Evolutionary conservation across 2,888 invertebrate species (phyloP), one percentile per base, ranked within the genome.

Genomic region (Aphodius granarius): DNA sequence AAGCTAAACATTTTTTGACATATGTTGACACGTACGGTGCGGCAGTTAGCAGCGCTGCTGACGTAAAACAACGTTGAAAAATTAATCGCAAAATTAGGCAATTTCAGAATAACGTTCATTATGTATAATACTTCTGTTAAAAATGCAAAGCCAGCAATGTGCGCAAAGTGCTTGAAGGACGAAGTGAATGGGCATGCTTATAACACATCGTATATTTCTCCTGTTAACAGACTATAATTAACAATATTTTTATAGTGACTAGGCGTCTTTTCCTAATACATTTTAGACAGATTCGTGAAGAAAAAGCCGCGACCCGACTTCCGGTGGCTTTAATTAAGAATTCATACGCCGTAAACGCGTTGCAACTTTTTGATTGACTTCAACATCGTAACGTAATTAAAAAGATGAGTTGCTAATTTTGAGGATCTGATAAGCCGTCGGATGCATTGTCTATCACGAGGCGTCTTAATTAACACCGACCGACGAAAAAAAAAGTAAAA

Each of bases 401-500:
- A 72, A 74, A 21, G 64, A 74, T 76, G 76, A 76, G 74, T 68
- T 76, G 76, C 74, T 74, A 68, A 68, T 71, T 72, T 76, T 76
- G 62, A 63, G 17, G 22, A 75, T 75, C 75, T 73, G 75, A 73
- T 75, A 75, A 75, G 66, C n/a, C 62, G 43, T 17, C 20, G 19
- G 43, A 65, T 64, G 15, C 63, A 20, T 63, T 64, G 21, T 22
- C 63, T 64, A 15, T 72, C 43, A 6, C 4, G 43, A 43, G 43
- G 43, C 43, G 43, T 43, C 43, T 43, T 43, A 43, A 43, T 43
- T 43, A 43, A 43, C 13, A 13, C 43, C 43, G 43, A 43, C 43
- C 13, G 43, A 43, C 43, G 43, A 43, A 43, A 23, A 4, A 43
- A 43, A 43, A 43, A 43, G 43, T 43, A 43, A 43, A 3, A 43